Evolutionary conservation across 2,113 vertebrate species (phyloP), one percentile per base, ranked within the genome.

Genomic region (Bettongia penicillata): DNA sequence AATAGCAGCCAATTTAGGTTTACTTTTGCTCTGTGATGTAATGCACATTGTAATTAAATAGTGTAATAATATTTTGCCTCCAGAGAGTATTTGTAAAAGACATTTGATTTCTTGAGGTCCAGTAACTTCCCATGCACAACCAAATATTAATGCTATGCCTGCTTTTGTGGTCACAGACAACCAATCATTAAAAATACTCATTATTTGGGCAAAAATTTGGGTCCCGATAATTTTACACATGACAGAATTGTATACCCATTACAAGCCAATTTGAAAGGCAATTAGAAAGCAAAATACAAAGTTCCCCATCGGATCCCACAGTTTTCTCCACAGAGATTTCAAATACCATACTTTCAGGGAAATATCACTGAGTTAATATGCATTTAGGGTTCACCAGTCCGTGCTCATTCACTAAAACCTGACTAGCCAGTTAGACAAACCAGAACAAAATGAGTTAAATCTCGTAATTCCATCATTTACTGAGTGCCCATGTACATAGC

Each of bases 1-100:
- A 98, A 52, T 98, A 99, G 98, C 98, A 99, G 98, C 98, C 98
- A 98, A 97, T 98, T 98, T 98, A 97, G 96, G 97, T 95, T 98
- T 97, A 93, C 91, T 98, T 84, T 98, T 98, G 98, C 97, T 97
- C 96, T 98, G 97, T 98, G 97, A 98, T 98, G 97, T 77, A 98
- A 98, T 84, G 96, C 98, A 98, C 98, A 98, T 98, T 96, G 97
- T 97, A 98, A 95, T 98, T 98, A 97, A 97, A 97, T 95, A 98
- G 97, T 97, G 98, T 96, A 97, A 51, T 96, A 97, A 96, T 95
- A 96, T 98, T 97, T 97, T 98, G 95, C 95, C 98, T 93, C 97
- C 96, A 97, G 97, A n/a, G 98, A 97, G 95, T 98, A 95, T 96
- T 95, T 98, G 77, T 96, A 98, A 95, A 98, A 98, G 97, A 97